Conservation (phyloP, 1,140 invertebrate genomes). For the Drosophila arawakana region DNA sequence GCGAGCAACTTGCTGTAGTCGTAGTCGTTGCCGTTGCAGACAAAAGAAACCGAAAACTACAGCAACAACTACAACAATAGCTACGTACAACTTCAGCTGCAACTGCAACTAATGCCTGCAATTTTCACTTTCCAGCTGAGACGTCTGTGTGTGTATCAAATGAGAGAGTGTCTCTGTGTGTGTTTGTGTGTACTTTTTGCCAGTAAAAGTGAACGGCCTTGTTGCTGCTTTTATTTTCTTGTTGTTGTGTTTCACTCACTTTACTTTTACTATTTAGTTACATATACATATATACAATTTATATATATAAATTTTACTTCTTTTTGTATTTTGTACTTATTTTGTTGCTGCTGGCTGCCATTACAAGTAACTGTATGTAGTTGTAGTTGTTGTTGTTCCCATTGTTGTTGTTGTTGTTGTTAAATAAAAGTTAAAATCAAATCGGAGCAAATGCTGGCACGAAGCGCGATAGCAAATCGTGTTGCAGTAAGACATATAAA, state of each 20-base stretch:
- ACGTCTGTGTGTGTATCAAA: conserved; percentile 12
- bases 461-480: conserved; percentile 58
- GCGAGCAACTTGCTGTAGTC: conserved; percentile 56
- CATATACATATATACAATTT: conserved; percentile 9
- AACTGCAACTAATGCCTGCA: conserved; percentile 67
- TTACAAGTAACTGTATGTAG: conserved; percentile 56
- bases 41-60: conserved; percentile 33
- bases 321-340: conserved; percentile 50
- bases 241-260: conserved; percentile 63
- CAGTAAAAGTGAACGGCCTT: conserved; percentile 78
- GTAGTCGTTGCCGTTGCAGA: neutral
- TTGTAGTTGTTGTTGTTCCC: conserved; percentile 40
- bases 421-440: conserved; percentile 82
- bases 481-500: conserved; percentile 78
- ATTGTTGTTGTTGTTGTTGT: conserved; percentile 60
- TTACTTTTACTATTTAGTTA: conserved; percentile 72
- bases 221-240: conserved; percentile 61
- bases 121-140: conserved; percentile 77
- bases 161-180: neutral
- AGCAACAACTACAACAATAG: conserved; percentile 14
- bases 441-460: conserved; percentile 81
- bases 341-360: conserved; percentile 53
- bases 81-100: conserved; percentile 11
- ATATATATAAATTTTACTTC: conserved; percentile 1
- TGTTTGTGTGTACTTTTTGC: conserved; percentile 32